Evolutionary conservation across 1,140 invertebrate genomes (phyloP).

Genomic region (Pararge aegeria): DNA sequence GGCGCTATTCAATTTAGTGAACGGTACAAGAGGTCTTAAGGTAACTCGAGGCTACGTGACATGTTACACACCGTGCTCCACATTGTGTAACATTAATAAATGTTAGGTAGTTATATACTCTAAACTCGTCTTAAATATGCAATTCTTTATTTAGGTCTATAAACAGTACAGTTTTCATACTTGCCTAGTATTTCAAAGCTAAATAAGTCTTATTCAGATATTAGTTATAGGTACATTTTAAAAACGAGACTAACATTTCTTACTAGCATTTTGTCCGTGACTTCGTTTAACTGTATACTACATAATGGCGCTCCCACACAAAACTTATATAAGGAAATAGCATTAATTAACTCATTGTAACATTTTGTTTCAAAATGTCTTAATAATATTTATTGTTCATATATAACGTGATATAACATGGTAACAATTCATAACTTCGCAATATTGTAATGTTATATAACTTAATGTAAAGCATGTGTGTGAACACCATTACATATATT

Average conservation of each 20-base stretch:
- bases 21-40: background rate
- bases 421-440: no score
- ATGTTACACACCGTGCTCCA: background rate
- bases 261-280: background rate
- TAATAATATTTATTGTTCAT: no score
- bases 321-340: background rate
- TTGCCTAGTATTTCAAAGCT: background rate
- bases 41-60: background rate
- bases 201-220: conserved; percentile 1
- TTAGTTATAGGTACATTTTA: background rate
- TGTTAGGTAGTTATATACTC: background rate
- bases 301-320: background rate
- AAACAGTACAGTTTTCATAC: background rate
- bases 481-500: background rate
- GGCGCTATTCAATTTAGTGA: no score
- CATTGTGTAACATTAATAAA: background rate
- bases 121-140: background rate
- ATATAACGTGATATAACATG: no score
- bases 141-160: background rate
- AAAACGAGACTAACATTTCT: background rate
- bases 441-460: background rate
- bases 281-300: background rate
- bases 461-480: background rate
- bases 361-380: no score
- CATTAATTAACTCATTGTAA: no score